Evolutionary conservation across 2,888 invertebrate genomes (phyloP).

Genomic region (Linyphia triangularis): DNA sequence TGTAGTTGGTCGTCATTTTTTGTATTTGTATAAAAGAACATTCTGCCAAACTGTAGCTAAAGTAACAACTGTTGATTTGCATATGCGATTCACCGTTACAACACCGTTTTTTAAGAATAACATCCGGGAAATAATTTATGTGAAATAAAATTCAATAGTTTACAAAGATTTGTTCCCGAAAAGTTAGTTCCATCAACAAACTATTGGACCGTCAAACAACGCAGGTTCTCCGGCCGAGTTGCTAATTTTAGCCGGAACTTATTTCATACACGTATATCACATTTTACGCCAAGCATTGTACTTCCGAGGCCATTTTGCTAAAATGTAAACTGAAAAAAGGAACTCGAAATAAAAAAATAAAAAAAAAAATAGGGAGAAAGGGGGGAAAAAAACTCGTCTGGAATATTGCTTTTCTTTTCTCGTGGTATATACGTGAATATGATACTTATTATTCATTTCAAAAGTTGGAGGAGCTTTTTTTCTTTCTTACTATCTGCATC

Average conservation of each 20-base stretch:
- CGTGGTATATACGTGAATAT: slow-evolving; percentile 55
- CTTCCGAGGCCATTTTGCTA: slow-evolving; percentile 21
- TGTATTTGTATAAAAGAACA: too few species aligned
- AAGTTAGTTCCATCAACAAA: too few species aligned
- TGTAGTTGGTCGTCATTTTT: too few species aligned
- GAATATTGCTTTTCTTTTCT: slow-evolving; percentile 9
- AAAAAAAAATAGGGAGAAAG: background rate
- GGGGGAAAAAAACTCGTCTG: background rate
- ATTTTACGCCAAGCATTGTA: slow-evolving; percentile 61
- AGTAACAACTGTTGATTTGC: too few species aligned
- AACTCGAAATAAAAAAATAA: slow-evolving; percentile 2
- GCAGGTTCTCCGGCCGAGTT: background rate
- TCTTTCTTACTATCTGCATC: background rate
- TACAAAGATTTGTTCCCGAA: too few species aligned
- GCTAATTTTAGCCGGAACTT: slow-evolving; percentile 47
- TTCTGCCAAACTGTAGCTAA: too few species aligned
- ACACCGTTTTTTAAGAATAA: too few species aligned
- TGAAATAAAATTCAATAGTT: too few species aligned
- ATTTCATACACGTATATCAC: slow-evolving; percentile 70
- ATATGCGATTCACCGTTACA: too few species aligned
- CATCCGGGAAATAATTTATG: too few species aligned
- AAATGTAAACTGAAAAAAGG: slow-evolving; percentile 25
- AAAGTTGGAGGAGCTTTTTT: slow-evolving; percentile 39
- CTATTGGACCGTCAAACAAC: too few species aligned
- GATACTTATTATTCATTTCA: slow-evolving; percentile 71